Percentiles rank a stretch among this genome's conserved stretches.
These are phyloP conservation scores for Falco biarmicus DNA, from an alignment of 2,797 vertebrate genomes.

Conservation along the genomic window DNA sequence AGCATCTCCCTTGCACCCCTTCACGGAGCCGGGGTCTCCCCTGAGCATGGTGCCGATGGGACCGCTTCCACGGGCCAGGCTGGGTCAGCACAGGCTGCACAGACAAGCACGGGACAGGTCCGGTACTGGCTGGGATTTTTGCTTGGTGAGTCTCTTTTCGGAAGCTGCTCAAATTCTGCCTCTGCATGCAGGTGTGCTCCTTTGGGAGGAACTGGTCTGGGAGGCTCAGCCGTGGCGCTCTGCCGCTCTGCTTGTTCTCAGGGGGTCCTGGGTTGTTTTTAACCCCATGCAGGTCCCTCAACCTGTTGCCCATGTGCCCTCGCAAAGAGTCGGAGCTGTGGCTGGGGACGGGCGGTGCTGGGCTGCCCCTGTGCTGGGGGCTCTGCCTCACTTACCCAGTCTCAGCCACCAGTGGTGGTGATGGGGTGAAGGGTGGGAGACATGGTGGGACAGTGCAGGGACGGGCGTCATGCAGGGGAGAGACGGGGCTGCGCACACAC, in stretches of 20 bases:
- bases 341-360: background rate
- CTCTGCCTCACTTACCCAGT: background rate
- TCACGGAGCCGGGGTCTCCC: rapidly evolving
- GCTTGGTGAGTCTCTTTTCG: background rate
- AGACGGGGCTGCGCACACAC: rapidly evolving
- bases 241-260: background rate
- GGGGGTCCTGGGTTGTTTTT: background rate
- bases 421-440: background rate
- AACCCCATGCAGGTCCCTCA: background rate
- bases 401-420: background rate
- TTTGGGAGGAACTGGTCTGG: background rate
- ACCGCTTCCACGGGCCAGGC: background rate
- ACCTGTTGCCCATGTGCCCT: background rate
- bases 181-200: background rate
- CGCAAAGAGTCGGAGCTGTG: background rate
- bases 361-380: rapidly evolving
- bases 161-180: background rate
- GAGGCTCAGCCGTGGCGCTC: background rate
- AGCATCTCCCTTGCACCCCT: background rate
- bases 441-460: rapidly evolving
- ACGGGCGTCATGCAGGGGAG: background rate
- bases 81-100: background rate
- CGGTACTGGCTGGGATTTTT: background rate
- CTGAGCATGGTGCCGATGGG: background rate
- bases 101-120: background rate